phyloP scores from a whole-genome alignment of 1,140 invertebrate species.

The Palaemon carinicauda region DNA sequence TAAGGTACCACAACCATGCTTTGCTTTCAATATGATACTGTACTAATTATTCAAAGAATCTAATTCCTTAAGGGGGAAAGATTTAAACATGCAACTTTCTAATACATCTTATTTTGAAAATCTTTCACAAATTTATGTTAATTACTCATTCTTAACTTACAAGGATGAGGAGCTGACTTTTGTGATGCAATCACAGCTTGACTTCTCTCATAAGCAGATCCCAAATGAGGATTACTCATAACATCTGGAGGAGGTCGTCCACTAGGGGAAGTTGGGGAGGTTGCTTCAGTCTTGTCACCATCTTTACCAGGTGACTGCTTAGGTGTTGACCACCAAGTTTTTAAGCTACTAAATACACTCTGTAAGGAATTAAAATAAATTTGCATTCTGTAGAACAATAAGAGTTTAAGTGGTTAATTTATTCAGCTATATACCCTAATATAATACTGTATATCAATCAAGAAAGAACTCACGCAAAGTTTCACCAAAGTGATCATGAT shows the following conservation, averaged over 20 bases:
- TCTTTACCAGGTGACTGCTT: neutral
- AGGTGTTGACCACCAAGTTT: slow-evolving; percentile 45
- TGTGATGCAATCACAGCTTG: neutral
- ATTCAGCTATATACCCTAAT: neutral
- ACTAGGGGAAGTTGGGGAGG: neutral
- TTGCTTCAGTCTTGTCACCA: neutral
- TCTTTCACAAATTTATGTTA: too few species aligned
- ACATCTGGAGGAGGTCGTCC: neutral
- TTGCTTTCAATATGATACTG: too few species aligned
- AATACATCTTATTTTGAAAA: neutral
- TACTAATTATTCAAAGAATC: too few species aligned
- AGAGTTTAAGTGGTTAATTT: neutral
- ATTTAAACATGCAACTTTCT: neutral
- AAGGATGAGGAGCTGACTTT: slow-evolving; percentile 1
- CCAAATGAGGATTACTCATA: neutral
- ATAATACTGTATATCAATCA: too few species aligned
- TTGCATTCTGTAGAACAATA: too few species aligned
- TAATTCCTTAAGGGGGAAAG: too few species aligned
- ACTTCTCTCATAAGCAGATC: slow-evolving; percentile 23
- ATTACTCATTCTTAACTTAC: neutral
- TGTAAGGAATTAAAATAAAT: neutral
- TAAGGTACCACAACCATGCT: too few species aligned
- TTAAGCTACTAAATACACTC: slow-evolving; percentile 52
- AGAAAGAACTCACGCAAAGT: neutral
- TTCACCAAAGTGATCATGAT: neutral